A percentile compares a stretch with the other conserved stretches of the same genome.
These are phyloP conservation scores for Mionectes olivaceus DNA, from an alignment of 2,797 vertebrate species.

Conservation along the genomic window DNA sequence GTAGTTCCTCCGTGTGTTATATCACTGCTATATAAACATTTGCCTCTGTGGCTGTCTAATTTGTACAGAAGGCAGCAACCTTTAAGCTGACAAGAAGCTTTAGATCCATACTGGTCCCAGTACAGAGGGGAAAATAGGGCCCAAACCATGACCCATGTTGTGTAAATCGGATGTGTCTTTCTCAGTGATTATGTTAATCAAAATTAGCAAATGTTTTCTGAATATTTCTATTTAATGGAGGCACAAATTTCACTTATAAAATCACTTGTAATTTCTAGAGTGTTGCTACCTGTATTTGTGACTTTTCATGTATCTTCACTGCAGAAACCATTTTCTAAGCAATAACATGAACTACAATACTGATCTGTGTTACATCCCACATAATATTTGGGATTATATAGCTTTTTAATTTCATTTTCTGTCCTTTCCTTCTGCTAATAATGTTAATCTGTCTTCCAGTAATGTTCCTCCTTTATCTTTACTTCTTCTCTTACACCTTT, in stretches of 20 bases:
- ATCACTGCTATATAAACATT: not conserved
- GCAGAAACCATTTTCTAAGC: not conserved
- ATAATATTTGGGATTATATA: not conserved
- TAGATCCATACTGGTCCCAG: not conserved
- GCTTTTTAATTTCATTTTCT: not conserved
- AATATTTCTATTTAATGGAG: not conserved
- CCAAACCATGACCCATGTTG: not conserved
- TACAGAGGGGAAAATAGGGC: not conserved
- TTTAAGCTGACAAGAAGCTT: not conserved
- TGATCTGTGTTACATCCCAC: not conserved
- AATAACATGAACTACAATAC: not conserved
- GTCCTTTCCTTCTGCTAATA: not conserved
- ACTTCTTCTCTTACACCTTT: not conserved
- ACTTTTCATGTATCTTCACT: not conserved
- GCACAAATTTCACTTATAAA: not conserved
- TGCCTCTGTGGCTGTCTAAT: not conserved
- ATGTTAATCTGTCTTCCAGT: not conserved
- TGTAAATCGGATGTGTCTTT: not conserved
- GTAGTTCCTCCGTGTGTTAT: not conserved
- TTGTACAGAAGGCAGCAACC: not conserved
- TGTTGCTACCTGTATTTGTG: not conserved
- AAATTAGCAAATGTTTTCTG: not conserved
- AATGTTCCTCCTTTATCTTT: not conserved
- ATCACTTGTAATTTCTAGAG: not conserved
- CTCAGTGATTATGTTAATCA: not conserved